A percentile compares a stretch with the other conserved stretches of the same genome.
Evolutionary conservation across 1,140 invertebrate species (phyloP).

Genomic region (Mycetomoellerius zeteki): DNA sequence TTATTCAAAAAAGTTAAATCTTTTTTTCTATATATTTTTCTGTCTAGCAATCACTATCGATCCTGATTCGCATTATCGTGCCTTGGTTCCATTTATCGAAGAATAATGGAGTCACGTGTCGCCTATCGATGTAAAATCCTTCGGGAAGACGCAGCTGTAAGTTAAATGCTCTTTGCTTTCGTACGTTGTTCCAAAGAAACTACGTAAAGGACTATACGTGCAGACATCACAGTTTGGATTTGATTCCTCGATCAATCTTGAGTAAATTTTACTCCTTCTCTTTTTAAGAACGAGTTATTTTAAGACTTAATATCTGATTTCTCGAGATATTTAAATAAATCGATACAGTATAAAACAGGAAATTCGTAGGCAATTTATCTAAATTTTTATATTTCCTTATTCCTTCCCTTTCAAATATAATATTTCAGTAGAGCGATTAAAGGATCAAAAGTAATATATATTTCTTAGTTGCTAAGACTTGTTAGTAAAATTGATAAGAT

Average conservation of each 20-base stretch:
- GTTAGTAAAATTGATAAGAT: neutral
- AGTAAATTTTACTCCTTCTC: neutral
- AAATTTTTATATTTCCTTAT: too few relatives aligned
- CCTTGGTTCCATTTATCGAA: slow-evolving; percentile 21
- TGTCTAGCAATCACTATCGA: neutral
- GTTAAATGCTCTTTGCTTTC: slow-evolving; percentile 43
- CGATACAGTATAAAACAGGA: neutral
- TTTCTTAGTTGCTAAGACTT: neutral
- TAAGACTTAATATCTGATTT: neutral
- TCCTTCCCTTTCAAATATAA: neutral
- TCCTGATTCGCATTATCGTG: slow-evolving; percentile 4
- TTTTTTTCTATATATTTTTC: neutral
- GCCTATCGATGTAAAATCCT: slow-evolving; percentile 38
- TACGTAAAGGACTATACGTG: slow-evolving; percentile 32
- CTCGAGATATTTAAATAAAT: neutral
- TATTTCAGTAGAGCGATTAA: neutral
- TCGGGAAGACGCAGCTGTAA: slow-evolving; percentile 13
- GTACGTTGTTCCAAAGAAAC: slow-evolving; percentile 25
- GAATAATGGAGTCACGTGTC: slow-evolving; percentile 73
- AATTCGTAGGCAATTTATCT: neutral
- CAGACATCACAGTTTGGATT: neutral
- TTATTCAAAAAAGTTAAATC: neutral
- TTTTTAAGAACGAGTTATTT: neutral
- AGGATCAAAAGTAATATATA: slow-evolving; percentile 38
- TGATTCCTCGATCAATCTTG: slow-evolving; percentile 16